phyloP scores from a whole-genome alignment of 2,797 vertebrate genomes.

The Phrynocephalus vlangalii region DNA sequence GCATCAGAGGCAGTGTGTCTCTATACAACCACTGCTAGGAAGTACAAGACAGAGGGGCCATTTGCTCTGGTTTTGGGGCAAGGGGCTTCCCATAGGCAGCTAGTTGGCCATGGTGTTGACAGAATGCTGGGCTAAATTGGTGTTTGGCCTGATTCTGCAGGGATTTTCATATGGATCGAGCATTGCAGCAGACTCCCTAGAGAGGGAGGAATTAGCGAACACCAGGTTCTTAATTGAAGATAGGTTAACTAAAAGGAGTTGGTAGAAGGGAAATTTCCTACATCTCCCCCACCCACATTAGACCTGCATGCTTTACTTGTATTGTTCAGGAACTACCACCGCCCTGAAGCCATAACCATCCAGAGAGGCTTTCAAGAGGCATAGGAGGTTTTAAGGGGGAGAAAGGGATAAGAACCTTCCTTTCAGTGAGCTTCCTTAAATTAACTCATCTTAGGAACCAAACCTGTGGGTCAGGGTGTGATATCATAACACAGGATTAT shows the following conservation, averaged over 20 bases:
- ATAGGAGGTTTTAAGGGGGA: not conserved
- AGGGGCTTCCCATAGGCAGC: too few species aligned
- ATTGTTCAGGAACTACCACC: not conserved
- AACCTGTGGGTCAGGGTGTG: constrained; percentile 55
- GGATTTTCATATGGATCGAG: too few species aligned
- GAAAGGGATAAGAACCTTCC: not conserved
- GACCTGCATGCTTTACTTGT: not conserved
- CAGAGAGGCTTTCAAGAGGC: not conserved
- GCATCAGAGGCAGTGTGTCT: too few species aligned
- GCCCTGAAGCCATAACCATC: too few species aligned
- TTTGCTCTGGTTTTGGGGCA: too few species aligned
- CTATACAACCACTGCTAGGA: too few species aligned
- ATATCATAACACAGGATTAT: constrained; percentile 50
- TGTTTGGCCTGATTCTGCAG: too few species aligned
- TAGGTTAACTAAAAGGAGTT: not conserved
- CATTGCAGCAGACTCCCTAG: too few species aligned
- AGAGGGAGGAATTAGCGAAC: not conserved
- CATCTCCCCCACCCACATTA: not conserved
- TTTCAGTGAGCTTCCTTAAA: not conserved
- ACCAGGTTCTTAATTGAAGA: not conserved
- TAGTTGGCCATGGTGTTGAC: too few species aligned
- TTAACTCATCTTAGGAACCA: not conserved
- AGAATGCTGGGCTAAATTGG: too few species aligned
- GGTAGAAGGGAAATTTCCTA: not conserved
- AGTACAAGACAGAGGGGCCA: too few species aligned